Percentiles rank a stretch among this genome's conserved stretches.
Evolutionary conservation across 2,797 vertebrate species (phyloP).

Genomic region (Myripristis jacobus): DNA sequence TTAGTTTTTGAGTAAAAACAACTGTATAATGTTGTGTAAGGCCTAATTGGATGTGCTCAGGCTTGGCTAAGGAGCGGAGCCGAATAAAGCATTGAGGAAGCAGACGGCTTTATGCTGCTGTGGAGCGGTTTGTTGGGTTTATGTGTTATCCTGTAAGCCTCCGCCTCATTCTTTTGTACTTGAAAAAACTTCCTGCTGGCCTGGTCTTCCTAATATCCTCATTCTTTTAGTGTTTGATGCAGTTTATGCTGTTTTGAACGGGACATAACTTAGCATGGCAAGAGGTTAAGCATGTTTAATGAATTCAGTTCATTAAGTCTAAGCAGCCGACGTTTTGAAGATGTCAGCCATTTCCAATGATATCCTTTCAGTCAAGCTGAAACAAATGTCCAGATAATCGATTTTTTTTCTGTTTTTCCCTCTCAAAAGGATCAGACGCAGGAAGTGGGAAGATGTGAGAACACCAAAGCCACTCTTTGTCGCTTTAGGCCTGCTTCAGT

Average conservation of each 20-base stretch:
- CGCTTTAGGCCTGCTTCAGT: no score
- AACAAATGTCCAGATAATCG: constrained; percentile 3
- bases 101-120: constrained; percentile 1
- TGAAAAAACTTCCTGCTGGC: constrained; percentile 39
- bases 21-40: background rate
- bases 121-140: background rate
- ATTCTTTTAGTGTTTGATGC: background rate
- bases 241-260: background rate
- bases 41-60: background rate
- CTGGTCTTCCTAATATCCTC: constrained; percentile 11
- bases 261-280: background rate
- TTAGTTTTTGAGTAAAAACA: background rate
- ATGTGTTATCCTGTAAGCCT: background rate
- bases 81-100: constrained; percentile 27
- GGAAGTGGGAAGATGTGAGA: background rate
- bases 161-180: background rate
- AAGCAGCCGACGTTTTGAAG: constrained; percentile 1
- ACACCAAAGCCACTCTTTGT: background rate
- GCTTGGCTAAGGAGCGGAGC: background rate
- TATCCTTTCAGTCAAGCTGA: background rate
- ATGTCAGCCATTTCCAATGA: constrained; percentile 6
- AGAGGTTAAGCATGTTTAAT: constrained; percentile 4
- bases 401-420: background rate
- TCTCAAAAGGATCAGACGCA: background rate
- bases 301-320: background rate